A percentile compares a stretch with the other conserved stretches of the same genome.
phyloP scores from a whole-genome alignment of 2,113 vertebrate species.

The Oryzias curvinotus region DNA sequence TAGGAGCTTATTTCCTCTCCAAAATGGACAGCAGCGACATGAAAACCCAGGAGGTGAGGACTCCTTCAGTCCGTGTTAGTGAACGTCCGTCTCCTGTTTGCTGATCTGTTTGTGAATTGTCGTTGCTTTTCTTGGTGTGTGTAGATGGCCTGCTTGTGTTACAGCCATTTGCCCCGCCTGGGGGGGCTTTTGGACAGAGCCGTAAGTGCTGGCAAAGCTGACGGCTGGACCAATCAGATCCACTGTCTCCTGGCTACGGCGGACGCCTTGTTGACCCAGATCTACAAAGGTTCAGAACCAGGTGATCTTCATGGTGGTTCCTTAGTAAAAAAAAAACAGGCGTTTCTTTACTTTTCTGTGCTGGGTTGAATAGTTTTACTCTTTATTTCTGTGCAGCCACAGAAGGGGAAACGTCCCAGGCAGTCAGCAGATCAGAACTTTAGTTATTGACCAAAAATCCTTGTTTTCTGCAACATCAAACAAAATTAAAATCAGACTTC shows the following conservation, averaged over 20 bases:
- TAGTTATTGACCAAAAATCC: too few relatives aligned
- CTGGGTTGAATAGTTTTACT: too few relatives aligned
- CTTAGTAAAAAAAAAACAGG: too few relatives aligned
- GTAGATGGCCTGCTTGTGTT: slow-evolving; percentile 88
- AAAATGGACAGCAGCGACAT: slow-evolving; percentile 82
- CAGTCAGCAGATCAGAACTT: too few relatives aligned
- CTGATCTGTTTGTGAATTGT: not conserved
- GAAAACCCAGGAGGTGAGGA: slow-evolving; percentile 82
- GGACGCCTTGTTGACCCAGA: slow-evolving; percentile 77
- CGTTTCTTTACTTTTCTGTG: too few relatives aligned
- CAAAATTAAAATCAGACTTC: too few relatives aligned
- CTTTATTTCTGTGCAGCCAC: too few relatives aligned
- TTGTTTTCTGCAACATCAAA: too few relatives aligned
- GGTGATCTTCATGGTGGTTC: slow-evolving; percentile 58
- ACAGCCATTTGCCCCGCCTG: slow-evolving; percentile 81
- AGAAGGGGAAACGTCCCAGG: too few relatives aligned
- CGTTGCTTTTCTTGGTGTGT: not conserved
- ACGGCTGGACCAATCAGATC: slow-evolving; percentile 88
- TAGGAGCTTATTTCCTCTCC: slow-evolving; percentile 84
- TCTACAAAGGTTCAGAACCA: slow-evolving; percentile 82
- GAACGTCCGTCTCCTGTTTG: not conserved
- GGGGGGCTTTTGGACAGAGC: slow-evolving; percentile 85
- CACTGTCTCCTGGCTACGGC: slow-evolving; percentile 84
- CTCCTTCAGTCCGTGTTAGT: too few relatives aligned
- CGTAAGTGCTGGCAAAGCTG: slow-evolving; percentile 76